phyloP scores from a whole-genome alignment of 2,113 vertebrate species.

The Muntiacus muntjak region DNA sequence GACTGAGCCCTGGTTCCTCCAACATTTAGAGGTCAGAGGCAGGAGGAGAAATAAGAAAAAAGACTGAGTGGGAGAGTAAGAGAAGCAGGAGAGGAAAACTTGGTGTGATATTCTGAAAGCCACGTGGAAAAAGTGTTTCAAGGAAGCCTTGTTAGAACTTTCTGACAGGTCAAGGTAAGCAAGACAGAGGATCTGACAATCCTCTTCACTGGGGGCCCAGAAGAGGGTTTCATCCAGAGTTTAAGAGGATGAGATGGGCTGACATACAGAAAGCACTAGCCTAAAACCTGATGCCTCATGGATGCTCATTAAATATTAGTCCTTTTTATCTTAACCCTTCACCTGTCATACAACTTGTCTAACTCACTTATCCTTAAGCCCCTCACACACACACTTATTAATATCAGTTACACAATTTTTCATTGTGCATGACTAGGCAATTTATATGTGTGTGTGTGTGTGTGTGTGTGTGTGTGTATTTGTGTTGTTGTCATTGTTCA shows the following conservation, averaged over 20 bases:
- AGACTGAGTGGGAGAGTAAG: neutral
- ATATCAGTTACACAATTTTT: neutral
- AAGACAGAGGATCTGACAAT: neutral
- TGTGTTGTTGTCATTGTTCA: neutral
- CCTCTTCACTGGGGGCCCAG: accelerated
- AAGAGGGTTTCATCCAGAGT: accelerated
- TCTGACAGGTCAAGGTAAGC: neutral
- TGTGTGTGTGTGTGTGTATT: neutral
- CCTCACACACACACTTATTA: neutral
- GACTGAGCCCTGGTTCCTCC: neutral
- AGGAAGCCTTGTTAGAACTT: neutral
- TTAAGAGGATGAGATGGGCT: neutral
- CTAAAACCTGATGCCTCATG: neutral
- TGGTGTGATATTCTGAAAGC: neutral
- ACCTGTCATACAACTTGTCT: neutral
- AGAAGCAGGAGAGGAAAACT: neutral
- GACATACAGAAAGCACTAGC: accelerated
- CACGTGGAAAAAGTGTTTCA: neutral
- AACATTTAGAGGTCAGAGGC: neutral
- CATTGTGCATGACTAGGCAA: neutral
- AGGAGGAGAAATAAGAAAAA: neutral
- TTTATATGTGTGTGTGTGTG: neutral
- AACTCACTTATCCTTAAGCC: neutral
- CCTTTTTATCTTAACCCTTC: neutral
- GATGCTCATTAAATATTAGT: neutral